Evolutionary conservation across 2,797 vertebrate genomes (phyloP).

Genomic region (Lateolabrax maculatus): DNA sequence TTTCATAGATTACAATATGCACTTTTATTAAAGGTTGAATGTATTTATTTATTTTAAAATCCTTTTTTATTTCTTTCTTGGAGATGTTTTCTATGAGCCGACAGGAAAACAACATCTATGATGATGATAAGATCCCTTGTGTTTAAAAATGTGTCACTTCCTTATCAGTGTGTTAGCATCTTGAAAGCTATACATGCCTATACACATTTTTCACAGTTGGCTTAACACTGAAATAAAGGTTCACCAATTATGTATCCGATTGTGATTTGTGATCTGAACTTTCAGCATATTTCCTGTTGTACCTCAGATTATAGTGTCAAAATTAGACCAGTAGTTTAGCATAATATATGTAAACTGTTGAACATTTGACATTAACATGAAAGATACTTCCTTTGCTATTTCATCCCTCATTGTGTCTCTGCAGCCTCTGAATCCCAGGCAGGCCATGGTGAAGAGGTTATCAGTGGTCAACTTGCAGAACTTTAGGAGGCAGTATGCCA

Average conservation of each 20-base stretch:
- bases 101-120: conserved; percentile 28
- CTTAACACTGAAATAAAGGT: conserved; percentile 65
- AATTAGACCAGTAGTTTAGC: background rate
- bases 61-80: conserved; percentile 47
- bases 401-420: conserved; percentile 70
- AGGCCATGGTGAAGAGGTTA: conserved; percentile 92
- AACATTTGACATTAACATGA: conserved; percentile 1
- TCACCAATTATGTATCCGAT: background rate
- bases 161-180: conserved; percentile 1
- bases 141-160: conserved; percentile 6
- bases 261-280: conserved; percentile 1
- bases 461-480: conserved; percentile 96
- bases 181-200: background rate
- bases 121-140: conserved; percentile 40
- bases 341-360: background rate
- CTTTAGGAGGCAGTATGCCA: conserved; percentile 93
- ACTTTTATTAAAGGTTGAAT: conserved; percentile 38
- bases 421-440: conserved; percentile 91
- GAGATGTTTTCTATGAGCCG: conserved; percentile 21
- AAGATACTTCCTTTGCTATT: conserved; percentile 1
- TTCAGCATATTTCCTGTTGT: background rate
- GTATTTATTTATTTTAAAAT: conserved; percentile 56
- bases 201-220: conserved; percentile 32
- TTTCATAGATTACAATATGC: conserved; percentile 38
- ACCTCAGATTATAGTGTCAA: background rate